These are phyloP conservation scores for Coregonus clupeaformis DNA, from an alignment of 2,113 vertebrate species.

Conservation along the genomic window DNA sequence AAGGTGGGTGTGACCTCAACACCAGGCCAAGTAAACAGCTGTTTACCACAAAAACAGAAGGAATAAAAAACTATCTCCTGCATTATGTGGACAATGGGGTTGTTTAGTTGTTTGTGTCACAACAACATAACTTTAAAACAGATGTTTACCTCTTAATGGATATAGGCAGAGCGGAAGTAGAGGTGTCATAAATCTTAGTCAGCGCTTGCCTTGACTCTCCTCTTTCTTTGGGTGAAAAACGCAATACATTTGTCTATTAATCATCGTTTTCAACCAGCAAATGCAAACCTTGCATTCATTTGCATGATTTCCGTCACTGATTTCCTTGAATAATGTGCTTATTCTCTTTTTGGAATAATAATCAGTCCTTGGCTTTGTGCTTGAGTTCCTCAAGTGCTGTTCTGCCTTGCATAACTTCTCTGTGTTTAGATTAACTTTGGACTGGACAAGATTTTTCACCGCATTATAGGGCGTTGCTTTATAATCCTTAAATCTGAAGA, in stretches of 20 bases:
- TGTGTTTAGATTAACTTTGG: conserved; percentile 47
- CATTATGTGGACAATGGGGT: too few species aligned
- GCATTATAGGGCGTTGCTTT: conserved; percentile 24
- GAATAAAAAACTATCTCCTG: background rate
- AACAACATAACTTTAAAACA: conserved; percentile 3
- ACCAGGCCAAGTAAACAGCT: conserved; percentile 43
- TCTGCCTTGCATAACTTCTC: conserved; percentile 34
- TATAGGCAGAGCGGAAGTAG: background rate
- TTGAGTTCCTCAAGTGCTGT: conserved; percentile 46
- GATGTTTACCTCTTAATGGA: conserved; percentile 20
- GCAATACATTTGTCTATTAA: conserved; percentile 43
- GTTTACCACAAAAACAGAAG: conserved; percentile 34
- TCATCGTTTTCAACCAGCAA: conserved; percentile 46
- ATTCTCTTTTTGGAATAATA: conserved; percentile 50
- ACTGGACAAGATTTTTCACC: conserved; percentile 30
- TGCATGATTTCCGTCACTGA: conserved; percentile 56
- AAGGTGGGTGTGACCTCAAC: conserved; percentile 70
- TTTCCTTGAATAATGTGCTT: conserved; percentile 60
- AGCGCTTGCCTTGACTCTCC: conserved; percentile 1
- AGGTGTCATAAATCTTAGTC: conserved; percentile 27
- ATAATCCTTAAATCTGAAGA: conserved; percentile 22
- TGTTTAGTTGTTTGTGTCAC: background rate
- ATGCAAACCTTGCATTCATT: conserved; percentile 48
- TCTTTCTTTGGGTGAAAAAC: conserved; percentile 8
- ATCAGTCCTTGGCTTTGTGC: conserved; percentile 47